A percentile compares a stretch with the other conserved stretches of the same genome.
phyloP scores from a whole-genome alignment of 1,140 invertebrate species.

The Protaetia brevitarsis region DNA sequence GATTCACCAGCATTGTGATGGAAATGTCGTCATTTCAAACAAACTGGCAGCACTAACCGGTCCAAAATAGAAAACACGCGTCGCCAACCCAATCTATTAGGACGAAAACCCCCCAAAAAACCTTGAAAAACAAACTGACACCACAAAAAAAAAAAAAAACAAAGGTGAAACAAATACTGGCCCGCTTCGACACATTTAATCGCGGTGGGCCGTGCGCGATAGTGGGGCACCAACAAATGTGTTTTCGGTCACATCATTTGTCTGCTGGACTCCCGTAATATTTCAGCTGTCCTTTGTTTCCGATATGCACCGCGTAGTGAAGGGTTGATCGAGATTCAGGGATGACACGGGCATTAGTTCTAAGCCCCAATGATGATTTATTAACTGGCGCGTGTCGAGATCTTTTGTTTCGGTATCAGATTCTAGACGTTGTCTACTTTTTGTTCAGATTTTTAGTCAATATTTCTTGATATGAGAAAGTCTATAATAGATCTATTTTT shows the following conservation, averaged over 20 bases:
- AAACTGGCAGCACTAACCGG: constrained; percentile 33
- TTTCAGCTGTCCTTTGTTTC: constrained; percentile 34
- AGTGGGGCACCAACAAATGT: constrained; percentile 26
- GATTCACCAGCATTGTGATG: constrained; percentile 47
- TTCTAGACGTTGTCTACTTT: neutral
- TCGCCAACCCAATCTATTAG: neutral
- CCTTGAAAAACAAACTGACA: neutral
- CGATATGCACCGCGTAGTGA: constrained; percentile 30
- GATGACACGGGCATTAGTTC: constrained; percentile 35
- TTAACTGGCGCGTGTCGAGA: constrained; percentile 6
- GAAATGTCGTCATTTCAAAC: constrained; percentile 48
- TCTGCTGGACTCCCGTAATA: constrained; percentile 30
- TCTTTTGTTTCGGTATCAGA: constrained; percentile 6
- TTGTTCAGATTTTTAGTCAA: neutral
- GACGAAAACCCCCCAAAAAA: neutral
- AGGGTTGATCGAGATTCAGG: constrained; percentile 37
- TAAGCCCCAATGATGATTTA: constrained; percentile 23
- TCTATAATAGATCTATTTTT: too few relatives aligned
- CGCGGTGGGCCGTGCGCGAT: neutral
- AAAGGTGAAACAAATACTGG: neutral
- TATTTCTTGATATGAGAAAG: neutral
- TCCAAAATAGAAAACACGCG: neutral
- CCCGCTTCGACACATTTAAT: constrained; percentile 20
- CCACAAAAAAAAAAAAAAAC: constrained; percentile 8
- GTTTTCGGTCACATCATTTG: constrained; percentile 37